Conservation (phyloP, 2,888 invertebrate genomes). For the Drosophila demipolita region DNA sequence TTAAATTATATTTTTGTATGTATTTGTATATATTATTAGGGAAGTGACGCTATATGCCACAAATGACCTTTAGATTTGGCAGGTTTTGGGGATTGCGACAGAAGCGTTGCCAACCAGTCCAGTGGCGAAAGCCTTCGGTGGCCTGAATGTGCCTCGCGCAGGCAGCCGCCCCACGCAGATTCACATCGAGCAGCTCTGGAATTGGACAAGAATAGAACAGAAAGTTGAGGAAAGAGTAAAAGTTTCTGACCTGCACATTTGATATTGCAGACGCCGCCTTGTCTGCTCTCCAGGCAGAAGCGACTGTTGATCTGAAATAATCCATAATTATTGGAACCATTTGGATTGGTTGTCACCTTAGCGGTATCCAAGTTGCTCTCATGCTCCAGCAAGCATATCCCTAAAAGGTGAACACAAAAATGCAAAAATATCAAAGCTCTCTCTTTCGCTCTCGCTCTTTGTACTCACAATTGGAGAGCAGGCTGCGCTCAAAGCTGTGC, state of each 20-base stretch:
- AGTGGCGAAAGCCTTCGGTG: slow-evolving; percentile 86
- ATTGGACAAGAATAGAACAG: background rate
- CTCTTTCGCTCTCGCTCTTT: background rate
- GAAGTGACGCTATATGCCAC: slow-evolving; percentile 51
- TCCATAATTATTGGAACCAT: slow-evolving; percentile 88
- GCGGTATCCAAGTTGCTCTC: slow-evolving; percentile 88
- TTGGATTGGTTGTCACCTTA: slow-evolving; percentile 87
- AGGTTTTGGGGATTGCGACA: slow-evolving; percentile 75
- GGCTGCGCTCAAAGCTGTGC: slow-evolving; percentile 77
- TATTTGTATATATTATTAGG: background rate
- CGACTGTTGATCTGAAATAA: slow-evolving; percentile 90
- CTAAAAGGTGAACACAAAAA: slow-evolving; percentile 41
- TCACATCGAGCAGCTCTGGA: slow-evolving; percentile 88
- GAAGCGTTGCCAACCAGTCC: slow-evolving; percentile 80
- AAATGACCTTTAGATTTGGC: slow-evolving; percentile 74
- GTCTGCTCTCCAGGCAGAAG: slow-evolving; percentile 86
- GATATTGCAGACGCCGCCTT: slow-evolving; percentile 89
- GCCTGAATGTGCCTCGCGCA: slow-evolving; percentile 88
- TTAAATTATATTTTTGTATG: background rate
- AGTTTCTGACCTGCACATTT: slow-evolving; percentile 88
- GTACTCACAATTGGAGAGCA: slow-evolving; percentile 81
- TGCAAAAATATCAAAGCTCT: background rate
- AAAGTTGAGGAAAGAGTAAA: background rate
- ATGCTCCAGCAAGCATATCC: slow-evolving; percentile 86
- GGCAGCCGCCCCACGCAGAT: slow-evolving; percentile 87